A percentile compares a stretch with the other conserved stretches of the same genome.
Conservation (phyloP, 2,797 vertebrate genomes). For the Manis crassicaudata region DNA sequence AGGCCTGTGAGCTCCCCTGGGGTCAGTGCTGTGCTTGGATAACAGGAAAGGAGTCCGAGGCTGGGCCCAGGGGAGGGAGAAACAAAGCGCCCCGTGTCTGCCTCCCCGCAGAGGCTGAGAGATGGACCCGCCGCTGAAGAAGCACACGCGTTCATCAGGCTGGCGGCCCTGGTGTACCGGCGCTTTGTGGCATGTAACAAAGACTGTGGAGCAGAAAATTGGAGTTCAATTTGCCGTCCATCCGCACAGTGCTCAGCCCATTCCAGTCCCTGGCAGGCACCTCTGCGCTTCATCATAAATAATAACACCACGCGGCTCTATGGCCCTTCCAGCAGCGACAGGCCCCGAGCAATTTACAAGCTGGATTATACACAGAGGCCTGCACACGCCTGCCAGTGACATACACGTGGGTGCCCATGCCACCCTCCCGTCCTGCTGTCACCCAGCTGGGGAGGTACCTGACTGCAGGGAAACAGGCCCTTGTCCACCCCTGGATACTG, state of each 20-base stretch:
- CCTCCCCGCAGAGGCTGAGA: neutral
- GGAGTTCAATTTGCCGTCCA: conserved; percentile 80
- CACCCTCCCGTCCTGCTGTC: accelerated
- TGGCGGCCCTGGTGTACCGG: conserved; percentile 63
- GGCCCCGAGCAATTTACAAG: conserved; percentile 62
- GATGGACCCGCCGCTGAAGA: neutral
- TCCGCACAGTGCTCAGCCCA: conserved; percentile 56
- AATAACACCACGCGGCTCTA: conserved; percentile 52
- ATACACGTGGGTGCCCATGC: accelerated
- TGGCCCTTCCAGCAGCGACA: conserved; percentile 25
- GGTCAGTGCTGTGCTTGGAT: neutral
- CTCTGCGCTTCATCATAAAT: conserved; percentile 71
- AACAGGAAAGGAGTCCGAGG: neutral
- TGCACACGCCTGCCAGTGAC: accelerated
- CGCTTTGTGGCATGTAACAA: conserved; percentile 73
- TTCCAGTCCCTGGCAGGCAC: conserved; percentile 65
- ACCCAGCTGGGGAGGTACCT: accelerated
- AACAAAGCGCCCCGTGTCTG: accelerated
- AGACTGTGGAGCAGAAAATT: conserved; percentile 81
- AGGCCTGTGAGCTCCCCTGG: neutral
- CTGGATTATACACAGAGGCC: neutral
- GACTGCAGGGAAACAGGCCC: neutral
- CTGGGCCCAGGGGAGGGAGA: no score
- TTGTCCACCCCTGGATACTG: accelerated
- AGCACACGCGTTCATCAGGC: conserved; percentile 62